These are phyloP conservation scores for Rhynchonema sp. DNA, from an alignment of 2,888 invertebrate species.

Conservation along the genomic window DNA sequence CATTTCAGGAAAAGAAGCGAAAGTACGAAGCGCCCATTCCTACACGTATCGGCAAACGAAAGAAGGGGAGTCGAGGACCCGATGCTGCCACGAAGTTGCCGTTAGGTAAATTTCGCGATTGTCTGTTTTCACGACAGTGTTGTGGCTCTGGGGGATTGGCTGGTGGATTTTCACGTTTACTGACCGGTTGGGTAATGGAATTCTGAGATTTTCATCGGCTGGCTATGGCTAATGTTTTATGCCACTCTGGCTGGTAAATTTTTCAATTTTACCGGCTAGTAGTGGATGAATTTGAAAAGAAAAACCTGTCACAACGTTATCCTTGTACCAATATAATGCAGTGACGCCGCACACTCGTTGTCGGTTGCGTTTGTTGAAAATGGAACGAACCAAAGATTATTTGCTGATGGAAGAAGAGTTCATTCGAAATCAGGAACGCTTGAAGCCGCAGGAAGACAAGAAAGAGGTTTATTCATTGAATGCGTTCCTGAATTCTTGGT, in stretches of 20 bases:
- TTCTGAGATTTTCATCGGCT: too few relatives aligned
- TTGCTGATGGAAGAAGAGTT: slow-evolving; percentile 97
- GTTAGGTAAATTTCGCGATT: slow-evolving; percentile 36
- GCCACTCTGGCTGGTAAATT: too few relatives aligned
- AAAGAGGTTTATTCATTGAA: background rate
- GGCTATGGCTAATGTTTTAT: too few relatives aligned
- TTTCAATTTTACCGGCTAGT: too few relatives aligned
- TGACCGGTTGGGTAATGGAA: too few relatives aligned
- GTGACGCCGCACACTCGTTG: slow-evolving; percentile 96
- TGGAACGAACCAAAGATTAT: slow-evolving; percentile 95
- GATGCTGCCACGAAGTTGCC: slow-evolving; percentile 94
- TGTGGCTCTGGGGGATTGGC: too few relatives aligned
- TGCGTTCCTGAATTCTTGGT: too few relatives aligned
- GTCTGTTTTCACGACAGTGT: too few relatives aligned
- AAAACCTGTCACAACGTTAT: background rate
- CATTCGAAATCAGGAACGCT: slow-evolving; percentile 85
- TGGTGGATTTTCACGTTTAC: too few relatives aligned
- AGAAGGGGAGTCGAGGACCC: slow-evolving; percentile 59
- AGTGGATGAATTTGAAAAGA: background rate
- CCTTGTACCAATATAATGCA: slow-evolving; percentile 18
- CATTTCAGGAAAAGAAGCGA: slow-evolving; percentile 76
- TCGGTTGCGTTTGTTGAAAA: slow-evolving; percentile 72
- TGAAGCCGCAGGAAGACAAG: slow-evolving; percentile 79
- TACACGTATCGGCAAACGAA: slow-evolving; percentile 78
- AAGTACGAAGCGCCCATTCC: slow-evolving; percentile 98